Base-by-base conservation (phyloP, 1,140 invertebrate genomes). In the Drusus annulatus region DNA sequence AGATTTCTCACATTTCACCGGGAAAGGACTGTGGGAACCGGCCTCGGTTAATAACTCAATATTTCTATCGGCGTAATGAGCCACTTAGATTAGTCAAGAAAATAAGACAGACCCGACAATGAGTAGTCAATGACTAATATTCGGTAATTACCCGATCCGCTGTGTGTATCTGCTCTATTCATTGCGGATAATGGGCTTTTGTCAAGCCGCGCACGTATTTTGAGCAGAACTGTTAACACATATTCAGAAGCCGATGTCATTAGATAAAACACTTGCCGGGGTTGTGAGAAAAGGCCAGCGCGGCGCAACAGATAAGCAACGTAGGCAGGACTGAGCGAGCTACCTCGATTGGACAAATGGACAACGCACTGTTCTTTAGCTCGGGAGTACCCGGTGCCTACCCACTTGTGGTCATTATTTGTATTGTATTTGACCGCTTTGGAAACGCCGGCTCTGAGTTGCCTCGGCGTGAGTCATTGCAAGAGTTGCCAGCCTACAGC, bases 241-340 rank as follows among this genome's bases (percentile, higher is more conserved):
- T 21, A 74, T 74, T 56, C 71, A 74, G 71, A 74, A 74, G 71
- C 71, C 71, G 52, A 31, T 58, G 71, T 74, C 71, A 74, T 74
- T 74, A 74, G 23, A 58, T 54, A 74, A 58, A 74, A 74, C 71
- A 74, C 7, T 74, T 1, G 45, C 5, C 23, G 15, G 17, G 23
- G 52, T 71, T 45, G 45, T 74, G 71, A 74, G 71, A 74, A 74
- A 56, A 65, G 62, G 21, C 28, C 23, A 28, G 23, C 16, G 7
- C 25, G 8, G 28, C 23, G 16, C 25, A 65, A 28, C 62, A 65
- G 62, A 28, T 65, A 65, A n/a, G 25, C 62, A 60, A 6, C 23
- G 16, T 23, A 65, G 23, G 21, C 28, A 15, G 23, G 16, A 65
- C 23, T 31, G 16, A 65, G n/a, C 15, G 13, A 28, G 1, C 62